Percentiles rank a stretch among this genome's conserved stretches.
These are phyloP conservation scores for Phenganax marumi DNA, from an alignment of 92 coral and sea anemone species.

Conservation along the genomic window DNA sequence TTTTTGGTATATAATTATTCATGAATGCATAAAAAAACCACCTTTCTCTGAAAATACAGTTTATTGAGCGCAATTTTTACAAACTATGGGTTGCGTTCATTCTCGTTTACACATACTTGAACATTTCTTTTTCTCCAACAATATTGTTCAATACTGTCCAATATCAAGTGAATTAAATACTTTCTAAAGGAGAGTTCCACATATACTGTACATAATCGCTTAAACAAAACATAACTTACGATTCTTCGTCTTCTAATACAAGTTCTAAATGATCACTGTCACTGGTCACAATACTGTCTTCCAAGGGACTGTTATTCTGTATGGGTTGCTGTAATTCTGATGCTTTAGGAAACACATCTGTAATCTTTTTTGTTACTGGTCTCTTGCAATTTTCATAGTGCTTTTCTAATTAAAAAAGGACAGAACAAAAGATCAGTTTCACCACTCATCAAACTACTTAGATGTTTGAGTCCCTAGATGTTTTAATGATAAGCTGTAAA, in stretches of 20 bases:
- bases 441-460: no score
- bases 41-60: conserved; percentile 6
- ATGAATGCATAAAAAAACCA: background rate
- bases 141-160: background rate
- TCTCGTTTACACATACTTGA: conserved; percentile 11
- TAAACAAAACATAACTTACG: conserved; percentile 16
- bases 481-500: no score
- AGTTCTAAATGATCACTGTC: conserved; percentile 16
- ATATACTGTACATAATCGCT: background rate
- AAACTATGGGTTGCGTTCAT: conserved; percentile 2
- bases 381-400: no score
- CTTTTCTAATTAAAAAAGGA: no score
- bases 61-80: conserved; percentile 3
- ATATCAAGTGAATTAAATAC: conserved; percentile 9
- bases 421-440: no score
- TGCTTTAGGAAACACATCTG: conserved; percentile 11
- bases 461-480: no score
- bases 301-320: no score
- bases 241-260: conserved; percentile 10
- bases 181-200: background rate
- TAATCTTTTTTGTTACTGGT: no score
- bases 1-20: no score
- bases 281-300: no score
- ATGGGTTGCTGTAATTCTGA: conserved; percentile 7
- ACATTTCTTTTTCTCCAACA: background rate